Conservation (phyloP, 1,140 invertebrate species). For the Caerostris darwini region DNA sequence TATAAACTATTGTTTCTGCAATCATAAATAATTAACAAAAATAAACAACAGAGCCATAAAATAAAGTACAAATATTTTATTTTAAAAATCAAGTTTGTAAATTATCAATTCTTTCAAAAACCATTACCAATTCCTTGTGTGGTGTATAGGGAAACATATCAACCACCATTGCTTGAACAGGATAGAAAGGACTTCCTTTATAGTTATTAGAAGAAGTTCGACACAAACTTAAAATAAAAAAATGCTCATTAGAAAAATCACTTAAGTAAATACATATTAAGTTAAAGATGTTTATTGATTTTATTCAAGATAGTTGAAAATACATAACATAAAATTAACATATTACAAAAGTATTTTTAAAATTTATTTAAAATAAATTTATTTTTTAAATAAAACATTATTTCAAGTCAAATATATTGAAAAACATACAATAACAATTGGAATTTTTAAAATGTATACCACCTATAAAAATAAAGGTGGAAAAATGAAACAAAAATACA, state of each 20-base stretch:
- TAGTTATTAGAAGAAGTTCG: constrained; percentile 87
- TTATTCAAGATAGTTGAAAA: no score
- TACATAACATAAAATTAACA: no score
- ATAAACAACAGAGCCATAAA: not conserved
- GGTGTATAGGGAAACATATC: constrained; percentile 97
- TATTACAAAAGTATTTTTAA: no score
- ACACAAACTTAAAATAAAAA: constrained; percentile 76
- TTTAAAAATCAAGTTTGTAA: not conserved
- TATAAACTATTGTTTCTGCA: no score
- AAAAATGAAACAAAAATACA: not conserved
- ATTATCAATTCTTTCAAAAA: constrained; percentile 85
- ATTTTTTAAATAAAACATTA: no score
- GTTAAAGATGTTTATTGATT: no score
- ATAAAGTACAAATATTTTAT: not conserved
- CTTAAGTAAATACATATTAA: not conserved
- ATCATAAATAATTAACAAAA: not conserved
- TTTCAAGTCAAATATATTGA: no score
- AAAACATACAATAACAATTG: no score
- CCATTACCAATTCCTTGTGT: constrained; percentile 93
- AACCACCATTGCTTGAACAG: constrained; percentile 90
- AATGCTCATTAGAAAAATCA: constrained; percentile 10
- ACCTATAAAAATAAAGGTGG: no score
- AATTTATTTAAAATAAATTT: no score
- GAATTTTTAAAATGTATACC: no score
- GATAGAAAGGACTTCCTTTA: constrained; percentile 90